phyloP scores from a whole-genome alignment of 2,888 invertebrate genomes.

The Unio delphinus region DNA sequence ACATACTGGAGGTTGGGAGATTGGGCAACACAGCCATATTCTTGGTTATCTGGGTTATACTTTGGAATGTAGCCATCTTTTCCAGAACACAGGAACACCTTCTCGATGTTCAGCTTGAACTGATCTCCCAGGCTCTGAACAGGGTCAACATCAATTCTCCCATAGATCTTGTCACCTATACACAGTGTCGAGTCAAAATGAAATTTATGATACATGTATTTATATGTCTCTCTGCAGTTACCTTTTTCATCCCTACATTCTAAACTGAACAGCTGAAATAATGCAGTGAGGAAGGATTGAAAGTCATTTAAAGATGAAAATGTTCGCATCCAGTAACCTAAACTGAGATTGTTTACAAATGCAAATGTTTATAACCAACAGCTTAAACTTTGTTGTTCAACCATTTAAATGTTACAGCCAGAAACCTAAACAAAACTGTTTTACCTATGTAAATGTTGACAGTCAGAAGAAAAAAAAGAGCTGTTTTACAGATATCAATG shows the following conservation, averaged over 20 bases:
- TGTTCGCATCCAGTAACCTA: background rate
- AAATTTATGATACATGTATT: background rate
- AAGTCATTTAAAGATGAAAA: no score
- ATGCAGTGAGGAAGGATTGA: no score
- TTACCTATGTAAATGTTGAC: no score
- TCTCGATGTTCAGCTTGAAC: conserved; percentile 65
- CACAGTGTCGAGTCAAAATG: background rate
- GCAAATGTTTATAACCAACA: no score
- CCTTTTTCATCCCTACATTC: background rate
- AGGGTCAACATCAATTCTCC: conserved; percentile 67
- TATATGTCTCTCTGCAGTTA: background rate
- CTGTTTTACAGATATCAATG: no score
- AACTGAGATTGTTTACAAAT: no score
- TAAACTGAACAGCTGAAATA: background rate
- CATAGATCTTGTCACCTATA: conserved; percentile 69
- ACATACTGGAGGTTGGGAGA: conserved; percentile 63
- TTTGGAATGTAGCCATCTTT: conserved; percentile 70
- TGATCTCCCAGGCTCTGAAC: conserved; percentile 66
- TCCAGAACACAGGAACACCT: conserved; percentile 70
- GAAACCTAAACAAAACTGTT: no score
- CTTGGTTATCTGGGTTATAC: conserved; percentile 64
- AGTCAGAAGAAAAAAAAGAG: background rate
- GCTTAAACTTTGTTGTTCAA: no score
- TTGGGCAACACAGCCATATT: conserved; percentile 68
- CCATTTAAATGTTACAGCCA: no score